Percentiles rank a stretch among this genome's conserved stretches.
Conservation (phyloP, 2,113 vertebrate genomes). For the Coptodon rendalli region DNA sequence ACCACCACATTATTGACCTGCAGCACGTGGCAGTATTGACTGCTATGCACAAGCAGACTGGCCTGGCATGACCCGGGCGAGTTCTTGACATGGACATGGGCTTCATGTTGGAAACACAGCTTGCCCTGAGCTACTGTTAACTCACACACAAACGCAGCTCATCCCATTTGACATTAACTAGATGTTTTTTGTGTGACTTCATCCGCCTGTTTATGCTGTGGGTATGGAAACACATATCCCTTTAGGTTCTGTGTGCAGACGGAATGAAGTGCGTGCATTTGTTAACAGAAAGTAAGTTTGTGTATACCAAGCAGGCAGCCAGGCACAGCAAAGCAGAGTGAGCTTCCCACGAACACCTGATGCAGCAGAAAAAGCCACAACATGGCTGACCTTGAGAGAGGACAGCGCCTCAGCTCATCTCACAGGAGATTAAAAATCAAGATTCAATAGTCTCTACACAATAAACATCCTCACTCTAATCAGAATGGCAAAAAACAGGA, state of each 20-base stretch:
- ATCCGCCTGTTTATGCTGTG: background rate
- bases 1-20: background rate
- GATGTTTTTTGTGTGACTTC: background rate
- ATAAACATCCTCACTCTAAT: background rate
- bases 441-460: background rate
- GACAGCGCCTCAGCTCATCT: slow-evolving; percentile 12
- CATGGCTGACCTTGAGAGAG: slow-evolving; percentile 45
- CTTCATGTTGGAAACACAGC: background rate
- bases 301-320: background rate
- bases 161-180: background rate
- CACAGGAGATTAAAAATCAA: slow-evolving; percentile 22
- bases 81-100: background rate
- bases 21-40: background rate
- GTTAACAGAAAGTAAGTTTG: background rate
- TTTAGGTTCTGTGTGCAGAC: background rate
- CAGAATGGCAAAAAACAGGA: background rate
- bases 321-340: background rate
- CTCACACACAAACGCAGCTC: background rate
- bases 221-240: background rate
- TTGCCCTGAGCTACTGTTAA: background rate
- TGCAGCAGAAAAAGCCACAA: slow-evolving; percentile 43
- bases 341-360: slow-evolving; percentile 45
- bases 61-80: background rate
- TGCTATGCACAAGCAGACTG: background rate
- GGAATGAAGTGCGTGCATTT: background rate